Evolutionary conservation across 2,797 vertebrate genomes (phyloP).

Genomic region (Bovichtus variegatus): DNA sequence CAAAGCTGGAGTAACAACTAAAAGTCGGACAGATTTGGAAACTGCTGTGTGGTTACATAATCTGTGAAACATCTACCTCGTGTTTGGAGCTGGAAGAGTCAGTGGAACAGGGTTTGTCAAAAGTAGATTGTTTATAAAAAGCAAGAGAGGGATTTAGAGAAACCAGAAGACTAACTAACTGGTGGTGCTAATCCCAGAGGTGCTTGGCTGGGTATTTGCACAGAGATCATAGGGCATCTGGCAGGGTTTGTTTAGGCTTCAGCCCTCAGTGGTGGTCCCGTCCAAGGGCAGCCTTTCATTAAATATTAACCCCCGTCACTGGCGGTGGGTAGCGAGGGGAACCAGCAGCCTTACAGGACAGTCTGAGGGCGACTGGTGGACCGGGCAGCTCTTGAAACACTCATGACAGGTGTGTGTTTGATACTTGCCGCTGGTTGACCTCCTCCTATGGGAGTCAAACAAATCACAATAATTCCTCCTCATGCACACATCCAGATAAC

Average conservation of each 20-base stretch:
- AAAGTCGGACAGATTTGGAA: constrained; percentile 50
- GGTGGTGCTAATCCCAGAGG: constrained; percentile 60
- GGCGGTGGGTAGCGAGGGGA: constrained; percentile 41
- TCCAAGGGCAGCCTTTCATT: constrained; percentile 71
- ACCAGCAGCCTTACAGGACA: constrained; percentile 26
- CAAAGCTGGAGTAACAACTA: constrained; percentile 32
- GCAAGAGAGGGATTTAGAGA: constrained; percentile 26
- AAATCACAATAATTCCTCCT: constrained; percentile 27
- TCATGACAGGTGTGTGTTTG: constrained; percentile 51
- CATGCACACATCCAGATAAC: constrained; percentile 24
- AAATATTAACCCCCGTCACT: constrained; percentile 61
- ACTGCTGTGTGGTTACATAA: constrained; percentile 58
- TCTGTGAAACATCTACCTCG: constrained; percentile 54
- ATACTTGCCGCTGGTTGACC: constrained; percentile 42
- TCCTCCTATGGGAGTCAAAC: constrained; percentile 19
- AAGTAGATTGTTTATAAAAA: constrained; percentile 47
- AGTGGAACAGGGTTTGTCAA: constrained; percentile 49
- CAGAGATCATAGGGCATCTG: constrained; percentile 76
- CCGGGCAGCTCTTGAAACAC: constrained; percentile 27
- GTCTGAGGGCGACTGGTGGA: constrained; percentile 40
- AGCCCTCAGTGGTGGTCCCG: constrained; percentile 65
- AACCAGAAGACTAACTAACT: constrained; percentile 43
- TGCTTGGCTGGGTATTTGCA: constrained; percentile 68
- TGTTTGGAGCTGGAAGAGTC: constrained; percentile 51
- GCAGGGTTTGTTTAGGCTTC: constrained; percentile 78